A percentile compares a stretch with the other conserved stretches of the same genome.
Evolutionary conservation across 2,888 invertebrate species (phyloP).

Genomic region (Encarsia formosa): DNA sequence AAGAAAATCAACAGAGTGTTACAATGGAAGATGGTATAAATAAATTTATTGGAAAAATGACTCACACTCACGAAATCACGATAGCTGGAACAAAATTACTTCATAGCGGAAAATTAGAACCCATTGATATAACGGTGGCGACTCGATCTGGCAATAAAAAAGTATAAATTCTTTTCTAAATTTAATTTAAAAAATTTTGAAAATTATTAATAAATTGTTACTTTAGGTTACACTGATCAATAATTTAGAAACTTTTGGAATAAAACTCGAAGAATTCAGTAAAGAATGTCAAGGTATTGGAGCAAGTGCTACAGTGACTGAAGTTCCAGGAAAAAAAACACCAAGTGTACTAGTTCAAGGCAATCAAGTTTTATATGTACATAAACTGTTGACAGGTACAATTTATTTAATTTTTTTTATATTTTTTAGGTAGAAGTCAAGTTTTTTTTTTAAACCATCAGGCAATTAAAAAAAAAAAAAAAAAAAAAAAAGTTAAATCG

Average conservation of each 20-base stretch:
- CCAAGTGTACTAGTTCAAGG: constrained; percentile 86
- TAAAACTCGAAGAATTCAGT: constrained; percentile 73
- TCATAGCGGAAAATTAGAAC: constrained; percentile 68
- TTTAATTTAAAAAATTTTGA: background rate
- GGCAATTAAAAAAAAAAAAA: constrained; percentile 14
- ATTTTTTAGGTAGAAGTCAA: background rate
- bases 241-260: constrained; percentile 83
- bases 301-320: constrained; percentile 78
- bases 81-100: constrained; percentile 55
- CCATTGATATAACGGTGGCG: constrained; percentile 72
- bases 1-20: constrained; percentile 52
- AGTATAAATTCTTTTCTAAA: constrained; percentile 51
- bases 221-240: constrained; percentile 79
- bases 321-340: constrained; percentile 66
- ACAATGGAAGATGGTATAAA: constrained; percentile 71
- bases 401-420: constrained; percentile 1
- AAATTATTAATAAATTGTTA: background rate
- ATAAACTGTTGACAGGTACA: constrained; percentile 55
- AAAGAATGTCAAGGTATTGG: constrained; percentile 83
- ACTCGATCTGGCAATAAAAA: constrained; percentile 85
- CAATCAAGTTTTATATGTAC: constrained; percentile 71
- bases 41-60: constrained; percentile 67
- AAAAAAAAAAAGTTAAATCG: too few relatives aligned
- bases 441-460: constrained; percentile 1
- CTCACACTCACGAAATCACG: constrained; percentile 63